Evolutionary conservation across 2,888 invertebrate species (phyloP).

Genomic region (Thymelicus sylvestris): DNA sequence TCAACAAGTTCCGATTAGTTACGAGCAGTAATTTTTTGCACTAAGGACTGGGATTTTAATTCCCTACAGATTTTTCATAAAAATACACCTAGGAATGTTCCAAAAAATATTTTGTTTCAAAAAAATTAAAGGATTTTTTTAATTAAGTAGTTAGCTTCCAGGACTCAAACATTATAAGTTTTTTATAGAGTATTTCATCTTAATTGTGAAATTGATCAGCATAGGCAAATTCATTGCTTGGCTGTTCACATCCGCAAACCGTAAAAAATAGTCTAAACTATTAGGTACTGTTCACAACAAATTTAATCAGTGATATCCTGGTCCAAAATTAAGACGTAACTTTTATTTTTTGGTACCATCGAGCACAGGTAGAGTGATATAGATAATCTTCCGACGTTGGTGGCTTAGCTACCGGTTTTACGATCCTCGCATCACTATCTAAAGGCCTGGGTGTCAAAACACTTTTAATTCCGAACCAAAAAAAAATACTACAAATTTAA

Average conservation of each 20-base stretch:
- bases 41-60: too few species aligned
- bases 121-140: too few species aligned
- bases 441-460: constrained; percentile 64
- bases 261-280: constrained; percentile 17
- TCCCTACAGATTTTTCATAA: too few species aligned
- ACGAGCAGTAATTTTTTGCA: too few species aligned
- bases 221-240: not conserved
- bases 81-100: too few species aligned
- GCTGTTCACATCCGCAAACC: not conserved
- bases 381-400: constrained; percentile 53
- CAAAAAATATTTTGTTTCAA: too few species aligned
- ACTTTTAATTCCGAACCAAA: constrained; percentile 58
- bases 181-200: not conserved
- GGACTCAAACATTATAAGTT: not conserved
- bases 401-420: constrained; percentile 76
- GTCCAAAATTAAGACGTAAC: constrained; percentile 21
- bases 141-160: too few species aligned
- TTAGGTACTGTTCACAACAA: constrained; percentile 4
- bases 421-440: constrained; percentile 60
- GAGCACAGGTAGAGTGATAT: constrained; percentile 39
- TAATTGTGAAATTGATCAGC: not conserved
- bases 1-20: too few species aligned
- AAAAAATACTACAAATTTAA: constrained; percentile 57
- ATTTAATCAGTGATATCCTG: constrained; percentile 28
- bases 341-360: constrained; percentile 31